phyloP scores from a whole-genome alignment of 1,140 invertebrate genomes.

The Notospermus geniculatus region DNA sequence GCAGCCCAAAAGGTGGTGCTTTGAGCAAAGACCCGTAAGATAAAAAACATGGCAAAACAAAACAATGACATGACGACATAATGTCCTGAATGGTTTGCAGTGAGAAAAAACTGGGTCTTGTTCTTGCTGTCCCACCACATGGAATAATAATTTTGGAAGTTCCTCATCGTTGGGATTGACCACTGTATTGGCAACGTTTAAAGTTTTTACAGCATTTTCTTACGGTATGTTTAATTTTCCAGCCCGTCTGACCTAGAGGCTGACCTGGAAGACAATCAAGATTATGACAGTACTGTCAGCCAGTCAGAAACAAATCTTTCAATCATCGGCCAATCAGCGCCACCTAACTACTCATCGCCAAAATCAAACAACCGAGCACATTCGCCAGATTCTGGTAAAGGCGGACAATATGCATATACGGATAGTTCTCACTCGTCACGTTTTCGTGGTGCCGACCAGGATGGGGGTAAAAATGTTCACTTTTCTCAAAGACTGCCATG shows the following conservation, averaged over 20 bases:
- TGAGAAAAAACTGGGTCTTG: too few species aligned
- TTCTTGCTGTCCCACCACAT: too few species aligned
- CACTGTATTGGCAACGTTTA: too few species aligned
- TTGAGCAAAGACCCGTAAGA: too few species aligned
- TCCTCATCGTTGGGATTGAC: too few species aligned
- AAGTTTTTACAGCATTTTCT: too few species aligned
- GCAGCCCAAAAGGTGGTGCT: too few species aligned
- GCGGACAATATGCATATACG: background rate
- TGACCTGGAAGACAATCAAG: slow-evolving; percentile 65
- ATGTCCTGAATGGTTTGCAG: too few species aligned
- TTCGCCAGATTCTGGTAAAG: slow-evolving; percentile 4
- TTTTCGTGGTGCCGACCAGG: background rate
- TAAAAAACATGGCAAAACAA: too few species aligned
- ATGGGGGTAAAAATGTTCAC: slow-evolving; percentile 1
- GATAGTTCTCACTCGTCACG: background rate
- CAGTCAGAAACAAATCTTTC: slow-evolving; percentile 52
- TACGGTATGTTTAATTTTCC: slow-evolving; percentile 24
- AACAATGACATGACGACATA: too few species aligned
- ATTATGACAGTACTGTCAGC: slow-evolving; percentile 57
- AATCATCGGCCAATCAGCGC: slow-evolving; percentile 43
- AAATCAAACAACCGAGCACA: background rate
- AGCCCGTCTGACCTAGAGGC: slow-evolving; percentile 66
- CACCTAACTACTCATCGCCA: slow-evolving; percentile 3
- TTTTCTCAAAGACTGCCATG: background rate
- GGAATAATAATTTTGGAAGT: too few species aligned